Conservation (phyloP, 2,113 vertebrate species). For the Cyprinus carpio region DNA sequence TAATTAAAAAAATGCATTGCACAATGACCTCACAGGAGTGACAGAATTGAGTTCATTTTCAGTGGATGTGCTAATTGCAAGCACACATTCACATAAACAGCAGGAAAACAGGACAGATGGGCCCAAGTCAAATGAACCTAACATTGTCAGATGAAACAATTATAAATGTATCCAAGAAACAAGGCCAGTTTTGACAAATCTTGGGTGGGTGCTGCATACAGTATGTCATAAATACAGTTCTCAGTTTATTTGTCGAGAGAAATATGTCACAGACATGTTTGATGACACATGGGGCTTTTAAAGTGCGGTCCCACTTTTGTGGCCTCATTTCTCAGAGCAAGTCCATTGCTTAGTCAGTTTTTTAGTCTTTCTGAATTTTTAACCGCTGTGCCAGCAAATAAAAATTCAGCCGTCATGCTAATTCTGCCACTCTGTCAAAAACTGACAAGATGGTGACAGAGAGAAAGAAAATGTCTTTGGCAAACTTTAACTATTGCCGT, state of each 20-base stretch:
- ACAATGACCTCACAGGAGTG: not conserved
- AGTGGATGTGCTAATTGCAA: not conserved
- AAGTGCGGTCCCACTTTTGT: not conserved
- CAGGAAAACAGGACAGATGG: not conserved
- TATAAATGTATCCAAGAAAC: not conserved
- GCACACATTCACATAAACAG: not conserved
- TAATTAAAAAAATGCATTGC: not conserved
- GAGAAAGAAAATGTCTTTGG: not conserved
- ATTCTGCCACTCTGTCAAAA: slow-evolving; percentile 10
- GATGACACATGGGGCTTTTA: slow-evolving; percentile 3
- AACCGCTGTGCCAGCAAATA: not conserved
- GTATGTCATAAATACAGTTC: not conserved
- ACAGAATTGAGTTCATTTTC: slow-evolving; percentile 6
- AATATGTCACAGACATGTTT: not conserved
- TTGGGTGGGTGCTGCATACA: not conserved
- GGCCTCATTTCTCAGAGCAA: slow-evolving; percentile 1
- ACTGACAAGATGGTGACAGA: not conserved
- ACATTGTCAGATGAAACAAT: not conserved
- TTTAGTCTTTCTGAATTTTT: not conserved
- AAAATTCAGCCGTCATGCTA: not conserved
- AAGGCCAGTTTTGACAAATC: not conserved
- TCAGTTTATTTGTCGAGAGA: not conserved
- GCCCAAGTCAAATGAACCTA: not conserved
- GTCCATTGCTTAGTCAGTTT: slow-evolving; percentile 7
- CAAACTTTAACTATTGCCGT: not conserved